Evolutionary conservation across 2,113 vertebrate genomes (phyloP).

Genomic region (Ptyas mucosa): DNA sequence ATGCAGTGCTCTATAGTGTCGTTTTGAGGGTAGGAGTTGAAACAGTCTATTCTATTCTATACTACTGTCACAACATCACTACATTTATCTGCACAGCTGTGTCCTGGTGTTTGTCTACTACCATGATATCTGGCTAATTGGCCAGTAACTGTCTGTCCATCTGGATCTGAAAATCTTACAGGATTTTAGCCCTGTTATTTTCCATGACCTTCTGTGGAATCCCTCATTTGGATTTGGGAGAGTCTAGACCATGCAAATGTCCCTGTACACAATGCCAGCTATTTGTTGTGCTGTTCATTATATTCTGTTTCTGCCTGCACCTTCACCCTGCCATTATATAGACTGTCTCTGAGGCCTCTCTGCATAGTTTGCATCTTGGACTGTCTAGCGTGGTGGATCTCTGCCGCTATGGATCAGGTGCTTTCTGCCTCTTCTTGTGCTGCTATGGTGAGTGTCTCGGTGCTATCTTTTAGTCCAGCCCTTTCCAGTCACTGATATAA

Average conservation of each 20-base stretch:
- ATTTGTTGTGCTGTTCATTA: background rate
- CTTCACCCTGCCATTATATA: background rate
- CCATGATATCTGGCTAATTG: background rate
- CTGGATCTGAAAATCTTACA: background rate
- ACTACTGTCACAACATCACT: background rate
- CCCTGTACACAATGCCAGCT: background rate
- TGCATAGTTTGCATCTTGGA: background rate
- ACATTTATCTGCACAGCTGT: background rate
- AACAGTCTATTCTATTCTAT: too few species aligned
- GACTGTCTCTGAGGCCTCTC: background rate
- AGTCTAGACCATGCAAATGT: background rate
- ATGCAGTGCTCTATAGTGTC: too few species aligned
- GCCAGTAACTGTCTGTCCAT: background rate
- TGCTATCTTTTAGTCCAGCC: background rate
- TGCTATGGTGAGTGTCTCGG: background rate
- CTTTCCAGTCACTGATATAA: background rate
- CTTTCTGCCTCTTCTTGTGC: background rate
- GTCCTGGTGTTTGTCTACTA: background rate
- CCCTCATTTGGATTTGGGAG: background rate
- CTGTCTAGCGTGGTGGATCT: background rate
- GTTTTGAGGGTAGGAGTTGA: too few species aligned
- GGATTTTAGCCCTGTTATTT: background rate
- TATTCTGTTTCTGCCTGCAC: background rate
- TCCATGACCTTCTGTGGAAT: background rate
- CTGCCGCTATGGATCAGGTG: background rate